Evolutionary conservation across 1,140 invertebrate species (phyloP).

Genomic region (Drosophila pseudoananassae): DNA sequence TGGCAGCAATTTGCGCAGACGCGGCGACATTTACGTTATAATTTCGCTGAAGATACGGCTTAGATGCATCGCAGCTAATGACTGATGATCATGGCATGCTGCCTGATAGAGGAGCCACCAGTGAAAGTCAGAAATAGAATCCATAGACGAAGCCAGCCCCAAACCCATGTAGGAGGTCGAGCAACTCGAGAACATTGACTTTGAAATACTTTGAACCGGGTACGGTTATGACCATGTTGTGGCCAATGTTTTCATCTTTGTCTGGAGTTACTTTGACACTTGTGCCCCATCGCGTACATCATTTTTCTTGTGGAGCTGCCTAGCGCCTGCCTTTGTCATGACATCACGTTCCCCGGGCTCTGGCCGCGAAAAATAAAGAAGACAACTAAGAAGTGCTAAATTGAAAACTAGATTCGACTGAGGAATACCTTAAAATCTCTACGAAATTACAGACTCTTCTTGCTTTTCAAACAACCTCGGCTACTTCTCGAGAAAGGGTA

Average conservation of each 20-base stretch:
- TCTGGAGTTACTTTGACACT: conserved; percentile 50
- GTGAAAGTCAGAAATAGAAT: conserved; percentile 69
- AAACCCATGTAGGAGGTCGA: conserved; percentile 16
- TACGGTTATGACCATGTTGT: conserved; percentile 41
- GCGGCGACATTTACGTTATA: conserved; percentile 74
- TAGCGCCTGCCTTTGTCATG: conserved; percentile 64
- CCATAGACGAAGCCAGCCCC: background rate
- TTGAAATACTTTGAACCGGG: conserved; percentile 42
- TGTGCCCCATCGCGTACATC: conserved; percentile 59
- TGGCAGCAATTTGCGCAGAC: conserved; percentile 63
- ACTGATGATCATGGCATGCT: conserved; percentile 26
- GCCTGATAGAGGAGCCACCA: conserved; percentile 5
- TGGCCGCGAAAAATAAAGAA: conserved; percentile 29
- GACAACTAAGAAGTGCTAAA: conserved; percentile 19
- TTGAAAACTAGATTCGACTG: conserved; percentile 1
- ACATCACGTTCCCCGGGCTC: conserved; percentile 57
- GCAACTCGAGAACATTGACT: conserved; percentile 53
- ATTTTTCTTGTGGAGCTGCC: conserved; percentile 49
- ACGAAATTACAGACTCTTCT: background rate
- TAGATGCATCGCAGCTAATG: conserved; percentile 28
- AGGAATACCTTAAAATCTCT: conserved; percentile 8
- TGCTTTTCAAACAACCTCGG: background rate
- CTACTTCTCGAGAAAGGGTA: conserved; percentile 6
- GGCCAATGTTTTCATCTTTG: conserved; percentile 33
- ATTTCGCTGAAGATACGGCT: conserved; percentile 45